Evolutionary conservation across 2,888 invertebrate species (phyloP), one percentile per base, ranked within the genome.

Genomic region (Caradrina kadenii): DNA sequence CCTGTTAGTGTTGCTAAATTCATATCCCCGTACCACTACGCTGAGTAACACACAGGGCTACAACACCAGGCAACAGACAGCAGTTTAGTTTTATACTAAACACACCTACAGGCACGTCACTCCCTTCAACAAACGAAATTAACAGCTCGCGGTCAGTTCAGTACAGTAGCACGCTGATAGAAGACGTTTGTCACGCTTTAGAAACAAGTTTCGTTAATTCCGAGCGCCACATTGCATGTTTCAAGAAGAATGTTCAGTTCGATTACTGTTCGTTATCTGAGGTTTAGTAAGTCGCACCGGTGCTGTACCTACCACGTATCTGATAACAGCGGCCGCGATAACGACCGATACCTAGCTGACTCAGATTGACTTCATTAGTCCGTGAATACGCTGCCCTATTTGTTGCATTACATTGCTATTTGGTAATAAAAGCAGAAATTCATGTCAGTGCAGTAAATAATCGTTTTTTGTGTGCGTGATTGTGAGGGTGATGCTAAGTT

Each of bases 251-350:
- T 76, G 53, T 54, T 63, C 26, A 61, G 48, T 76, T 69, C 63
- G 72, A 74, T 83, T 73, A 52, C 69, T 65, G 69, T 54, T 22
- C 45, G 42, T 68, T 76, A 73, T 76, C 73, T 77, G 45, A 63
- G 54, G 62, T 59, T 73, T 66, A 56, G 66, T 77, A 77, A 76
- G 77, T 68, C 66, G 69, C 55, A 68, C 67, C 22, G 48, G 65
- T 68, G 56, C 35, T 22, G 56, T 70, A 76, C 76, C 66, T 79
- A 82, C 62, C 82, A 81, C 88, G 76, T 94, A 95, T 93, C 94
- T 93, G 95, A 95, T 95, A 95, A 95, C 89, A 85, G 75, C 52
- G 79, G 75, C 72, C 79, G 83, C 89, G 95, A 95, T 95, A 95
- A 93, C 89, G 82, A 53, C 83, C 90, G 89, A 91, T 90, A 89